Percentiles rank a stretch among this genome's conserved stretches.
These are phyloP conservation scores for Tortrix viridana DNA, from an alignment of 2,888 invertebrate genomes.

Conservation along the genomic window DNA sequence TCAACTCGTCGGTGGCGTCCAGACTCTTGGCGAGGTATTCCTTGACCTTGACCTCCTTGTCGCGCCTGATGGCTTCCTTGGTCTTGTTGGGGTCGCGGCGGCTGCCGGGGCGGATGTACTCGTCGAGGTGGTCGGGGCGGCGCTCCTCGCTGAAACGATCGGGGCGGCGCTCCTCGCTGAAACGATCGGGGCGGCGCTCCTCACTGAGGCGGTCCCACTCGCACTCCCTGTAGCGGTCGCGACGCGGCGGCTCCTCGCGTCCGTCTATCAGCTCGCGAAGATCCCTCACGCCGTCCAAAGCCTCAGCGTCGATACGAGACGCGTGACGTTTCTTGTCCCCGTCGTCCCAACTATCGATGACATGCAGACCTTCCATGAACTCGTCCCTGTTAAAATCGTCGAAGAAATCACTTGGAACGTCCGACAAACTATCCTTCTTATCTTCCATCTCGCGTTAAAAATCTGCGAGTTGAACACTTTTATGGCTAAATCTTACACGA, in stretches of 20 bases:
- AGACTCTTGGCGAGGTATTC: conserved; percentile 71
- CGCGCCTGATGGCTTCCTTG: conserved; percentile 71
- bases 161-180: conserved; percentile 39
- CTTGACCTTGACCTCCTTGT: conserved; percentile 77
- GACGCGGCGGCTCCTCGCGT: conserved; percentile 15
- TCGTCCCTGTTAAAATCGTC: conserved; percentile 77
- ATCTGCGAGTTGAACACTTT: conserved; percentile 7
- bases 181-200: conserved; percentile 44
- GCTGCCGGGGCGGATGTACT: conserved; percentile 72
- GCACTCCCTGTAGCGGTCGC: conserved; percentile 5
- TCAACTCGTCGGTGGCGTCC: conserved; percentile 65
- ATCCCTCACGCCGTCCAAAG: conserved; percentile 60
- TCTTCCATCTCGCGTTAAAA: conserved; percentile 41
- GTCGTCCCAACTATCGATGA: conserved; percentile 76
- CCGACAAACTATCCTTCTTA: conserved; percentile 51
- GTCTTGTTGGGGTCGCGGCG: conserved; percentile 76
- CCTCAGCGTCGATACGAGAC: conserved; percentile 51
- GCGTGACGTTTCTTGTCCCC: conserved; percentile 44
- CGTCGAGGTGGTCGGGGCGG: conserved; percentile 51
- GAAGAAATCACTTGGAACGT: conserved; percentile 77
- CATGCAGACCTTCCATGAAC: conserved; percentile 77
- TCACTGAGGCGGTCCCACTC: conserved; percentile 35
- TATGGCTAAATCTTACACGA: conserved; percentile 22
- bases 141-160: conserved; percentile 6
- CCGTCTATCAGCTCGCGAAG: conserved; percentile 57